These are phyloP conservation scores for Tragelaphus strepsiceros DNA, from an alignment of 2,113 vertebrate species.

Conservation along the genomic window DNA sequence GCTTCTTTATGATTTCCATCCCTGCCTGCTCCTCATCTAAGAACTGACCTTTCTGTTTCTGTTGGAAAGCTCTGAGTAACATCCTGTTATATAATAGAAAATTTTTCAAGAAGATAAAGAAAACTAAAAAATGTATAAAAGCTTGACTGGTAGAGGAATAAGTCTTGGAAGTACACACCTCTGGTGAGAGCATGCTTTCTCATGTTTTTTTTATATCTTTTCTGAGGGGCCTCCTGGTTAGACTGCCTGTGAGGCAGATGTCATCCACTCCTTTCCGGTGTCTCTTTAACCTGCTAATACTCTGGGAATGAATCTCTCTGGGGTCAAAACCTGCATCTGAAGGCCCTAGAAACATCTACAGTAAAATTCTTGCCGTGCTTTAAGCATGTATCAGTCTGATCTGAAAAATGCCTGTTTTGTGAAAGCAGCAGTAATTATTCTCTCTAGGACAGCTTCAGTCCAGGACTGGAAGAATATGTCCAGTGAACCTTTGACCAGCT, in stretches of 20 bases:
- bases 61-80: slow-evolving; percentile 51
- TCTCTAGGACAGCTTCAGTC: not conserved
- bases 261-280: not conserved
- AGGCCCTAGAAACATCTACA: not conserved
- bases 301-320: not conserved
- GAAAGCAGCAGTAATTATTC: not conserved
- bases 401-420: not conserved
- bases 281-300: not conserved
- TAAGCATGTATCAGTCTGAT: not conserved
- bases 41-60: slow-evolving; percentile 48
- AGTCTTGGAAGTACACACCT: not conserved
- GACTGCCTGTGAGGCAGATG: not conserved
- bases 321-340: not conserved
- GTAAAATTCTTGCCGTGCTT: not conserved
- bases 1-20: not conserved
- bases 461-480: not conserved
- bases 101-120: slow-evolving; percentile 24
- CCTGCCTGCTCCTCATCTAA: not conserved
- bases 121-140: not conserved
- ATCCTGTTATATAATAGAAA: slow-evolving; percentile 50
- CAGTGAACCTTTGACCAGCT: not conserved
- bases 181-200: not conserved
- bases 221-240: not conserved
- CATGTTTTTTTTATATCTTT: not conserved
- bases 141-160: not conserved